Evolutionary conservation across 2,797 vertebrate genomes (phyloP).

Genomic region (Gobio occitaniae): DNA sequence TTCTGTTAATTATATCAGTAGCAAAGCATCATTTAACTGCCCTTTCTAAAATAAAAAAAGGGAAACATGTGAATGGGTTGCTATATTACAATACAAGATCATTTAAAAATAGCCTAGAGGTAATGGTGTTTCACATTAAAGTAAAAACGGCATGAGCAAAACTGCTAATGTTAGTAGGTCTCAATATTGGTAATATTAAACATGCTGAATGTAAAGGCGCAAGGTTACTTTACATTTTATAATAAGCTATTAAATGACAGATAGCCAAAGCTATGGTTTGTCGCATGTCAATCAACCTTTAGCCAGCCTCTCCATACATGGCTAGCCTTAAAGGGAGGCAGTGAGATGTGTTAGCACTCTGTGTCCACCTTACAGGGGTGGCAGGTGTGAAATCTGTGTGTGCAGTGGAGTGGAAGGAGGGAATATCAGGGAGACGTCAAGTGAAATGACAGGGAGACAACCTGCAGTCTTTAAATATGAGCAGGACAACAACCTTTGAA

Average conservation of each 20-base stretch:
- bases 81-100: neutral
- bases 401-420: conserved; percentile 67
- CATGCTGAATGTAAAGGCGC: neutral
- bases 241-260: conserved; percentile 16
- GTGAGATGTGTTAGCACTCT: conserved; percentile 42
- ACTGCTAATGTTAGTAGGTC: neutral
- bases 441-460: conserved; percentile 59
- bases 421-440: conserved; percentile 56
- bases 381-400: conserved; percentile 72
- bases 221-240: conserved; percentile 4
- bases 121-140: conserved; percentile 4
- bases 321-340: conserved; percentile 20
- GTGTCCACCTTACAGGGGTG: conserved; percentile 58
- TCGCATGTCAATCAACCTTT: conserved; percentile 38
- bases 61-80: neutral
- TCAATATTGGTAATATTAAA: conserved; percentile 4
- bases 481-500: conserved; percentile 66
- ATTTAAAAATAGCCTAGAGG: neutral
- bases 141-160: conserved; percentile 1
- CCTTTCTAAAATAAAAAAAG: neutral
- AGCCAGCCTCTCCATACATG: conserved; percentile 33
- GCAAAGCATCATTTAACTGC: neutral
- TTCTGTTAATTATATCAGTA: neutral
- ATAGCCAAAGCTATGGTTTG: neutral
- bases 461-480: conserved; percentile 48